Evolutionary conservation across 2,888 invertebrate genomes (phyloP), one percentile per base, ranked within the genome.

Genomic region (Andrena fulva): DNA sequence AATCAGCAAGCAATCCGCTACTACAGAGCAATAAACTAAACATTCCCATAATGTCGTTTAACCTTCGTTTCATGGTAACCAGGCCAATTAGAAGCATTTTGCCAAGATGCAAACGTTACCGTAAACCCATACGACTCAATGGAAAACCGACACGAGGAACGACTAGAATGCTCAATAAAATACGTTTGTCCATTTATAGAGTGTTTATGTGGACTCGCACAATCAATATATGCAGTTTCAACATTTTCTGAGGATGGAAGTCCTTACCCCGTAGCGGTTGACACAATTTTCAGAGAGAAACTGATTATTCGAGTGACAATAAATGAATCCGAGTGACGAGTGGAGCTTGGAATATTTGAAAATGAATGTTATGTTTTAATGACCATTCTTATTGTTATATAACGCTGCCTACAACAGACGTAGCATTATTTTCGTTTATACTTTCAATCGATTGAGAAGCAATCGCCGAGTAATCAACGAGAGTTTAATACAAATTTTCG

Each of bases 51-150:
- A 70, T 72, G 66, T 73, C 60, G 59, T 72, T 64, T 71, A 83
- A 80, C 82, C 82, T 85, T 83, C 60, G 31, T 50, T n/a, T 72
- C 42, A 68, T 29, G 56, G 77, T 72, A 72, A 75, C 71, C 56
- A 24, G 35, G 59, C 75, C 77, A 82, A 82, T 85, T 85, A 85
- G 70, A 76, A 59, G n/a, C 33, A 48, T 29, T 20, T 66, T 31
- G n/a, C n/a, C 42, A 12, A 52, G 60, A 74, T 63, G 35, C 67
- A 64, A 67, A 33, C 56, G 16, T 77, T 67, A 71, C 60, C 27
- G 31, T 50, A 50, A 68, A 77, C 31, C 8, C 42, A 33, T 42
- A 31, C 33, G 56, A 27, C 42, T 59, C 27, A 33, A 68, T 73
- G 42, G 56, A 59, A 52, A 42, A 29, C 12, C 52, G 68, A 10